A percentile compares a stretch with the other conserved stretches of the same genome.
phyloP scores from a whole-genome alignment of 2,888 invertebrate species.

The Folsomia candida region DNA sequence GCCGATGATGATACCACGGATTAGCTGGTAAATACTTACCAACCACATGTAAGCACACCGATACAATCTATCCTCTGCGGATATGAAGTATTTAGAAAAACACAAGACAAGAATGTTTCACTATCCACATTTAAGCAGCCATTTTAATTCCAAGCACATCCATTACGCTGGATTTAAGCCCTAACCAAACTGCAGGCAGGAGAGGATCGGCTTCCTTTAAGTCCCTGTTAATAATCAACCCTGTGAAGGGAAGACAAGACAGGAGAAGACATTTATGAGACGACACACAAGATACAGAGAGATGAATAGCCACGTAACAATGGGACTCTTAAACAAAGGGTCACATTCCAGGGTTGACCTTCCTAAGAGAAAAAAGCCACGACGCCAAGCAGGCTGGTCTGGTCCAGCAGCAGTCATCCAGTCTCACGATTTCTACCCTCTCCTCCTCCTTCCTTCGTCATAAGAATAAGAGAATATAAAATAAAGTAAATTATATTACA shows the following conservation, averaged over 20 bases:
- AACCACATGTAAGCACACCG: too few relatives aligned
- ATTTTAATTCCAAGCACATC: slow-evolving; percentile 10
- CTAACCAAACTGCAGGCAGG: neutral
- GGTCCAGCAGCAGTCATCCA: slow-evolving; percentile 31
- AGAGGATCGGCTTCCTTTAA: slow-evolving; percentile 5
- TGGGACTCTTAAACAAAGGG: slow-evolving; percentile 50
- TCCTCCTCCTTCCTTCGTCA: too few relatives aligned
- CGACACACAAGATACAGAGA: slow-evolving; percentile 35
- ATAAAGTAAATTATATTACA: neutral
- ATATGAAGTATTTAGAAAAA: slow-evolving; percentile 12
- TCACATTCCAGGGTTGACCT: slow-evolving; percentile 50
- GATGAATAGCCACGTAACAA: slow-evolving; percentile 47
- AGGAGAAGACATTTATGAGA: slow-evolving; percentile 34
- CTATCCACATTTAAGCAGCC: neutral
- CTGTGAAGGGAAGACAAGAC: neutral
- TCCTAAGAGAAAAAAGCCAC: slow-evolving; percentile 27
- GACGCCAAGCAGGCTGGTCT: slow-evolving; percentile 50
- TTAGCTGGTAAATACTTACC: neutral
- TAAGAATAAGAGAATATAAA: neutral
- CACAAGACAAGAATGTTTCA: slow-evolving; percentile 2
- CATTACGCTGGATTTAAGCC: neutral
- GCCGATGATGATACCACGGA: neutral
- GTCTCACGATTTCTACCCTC: slow-evolving; percentile 11
- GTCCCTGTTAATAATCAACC: neutral
- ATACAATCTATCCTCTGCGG: too few relatives aligned